Conservation (phyloP, 2,113 vertebrate species). For the Oceanites oceanicus region DNA sequence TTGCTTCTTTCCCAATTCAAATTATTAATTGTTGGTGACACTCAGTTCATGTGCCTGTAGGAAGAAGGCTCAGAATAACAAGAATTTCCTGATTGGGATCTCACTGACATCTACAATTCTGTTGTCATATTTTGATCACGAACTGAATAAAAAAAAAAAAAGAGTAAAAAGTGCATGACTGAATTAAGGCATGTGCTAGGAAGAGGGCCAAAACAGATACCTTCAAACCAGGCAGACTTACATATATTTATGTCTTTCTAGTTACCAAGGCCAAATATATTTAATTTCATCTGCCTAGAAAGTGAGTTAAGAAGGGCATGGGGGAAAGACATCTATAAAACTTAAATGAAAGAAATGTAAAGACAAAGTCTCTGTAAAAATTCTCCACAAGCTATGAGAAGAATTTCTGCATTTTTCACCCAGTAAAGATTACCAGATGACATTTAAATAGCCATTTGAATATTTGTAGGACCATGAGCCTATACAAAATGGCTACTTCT, state of each 20-base stretch:
- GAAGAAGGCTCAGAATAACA: neutral
- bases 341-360: neutral
- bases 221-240: neutral
- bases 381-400: neutral
- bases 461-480: neutral
- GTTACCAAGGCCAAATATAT: neutral
- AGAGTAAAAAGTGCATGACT: neutral
- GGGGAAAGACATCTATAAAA: neutral
- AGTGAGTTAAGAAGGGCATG: neutral
- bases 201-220: neutral
- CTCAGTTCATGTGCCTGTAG: neutral
- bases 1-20: neutral
- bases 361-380: neutral
- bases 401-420: neutral
- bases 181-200: neutral
- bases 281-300: neutral
- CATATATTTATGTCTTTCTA: neutral
- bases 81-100: neutral
- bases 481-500: neutral
- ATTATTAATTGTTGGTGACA: neutral
- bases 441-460: neutral
- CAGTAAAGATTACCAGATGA: neutral
- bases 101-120: neutral
- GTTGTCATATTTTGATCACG: neutral
- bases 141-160: conserved; percentile 32